Conservation (phyloP, 1,140 invertebrate genomes). For the Papilio polyxenes region DNA sequence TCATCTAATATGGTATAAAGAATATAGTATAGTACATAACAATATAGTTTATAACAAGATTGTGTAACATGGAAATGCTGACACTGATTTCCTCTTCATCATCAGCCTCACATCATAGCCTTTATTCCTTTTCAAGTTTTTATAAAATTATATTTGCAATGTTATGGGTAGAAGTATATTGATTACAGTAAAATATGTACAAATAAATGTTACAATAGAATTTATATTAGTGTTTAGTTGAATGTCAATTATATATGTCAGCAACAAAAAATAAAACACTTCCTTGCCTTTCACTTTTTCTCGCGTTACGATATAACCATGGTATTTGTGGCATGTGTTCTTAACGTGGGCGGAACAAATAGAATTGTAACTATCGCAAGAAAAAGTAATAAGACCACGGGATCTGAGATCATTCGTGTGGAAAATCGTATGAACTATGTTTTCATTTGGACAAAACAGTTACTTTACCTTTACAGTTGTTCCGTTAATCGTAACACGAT, state of each 20-base stretch:
- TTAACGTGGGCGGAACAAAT: constrained; percentile 41
- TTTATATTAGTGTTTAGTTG: neutral
- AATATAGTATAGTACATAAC: too few relatives aligned
- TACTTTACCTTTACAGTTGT: constrained; percentile 30
- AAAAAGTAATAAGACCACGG: constrained; percentile 26
- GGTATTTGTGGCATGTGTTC: constrained; percentile 44
- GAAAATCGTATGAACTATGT: constrained; percentile 41
- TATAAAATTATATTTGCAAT: neutral
- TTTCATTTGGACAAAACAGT: constrained; percentile 31
- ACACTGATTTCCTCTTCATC: too few relatives aligned
- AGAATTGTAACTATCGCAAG: constrained; percentile 25
- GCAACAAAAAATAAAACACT: constrained; percentile 43
- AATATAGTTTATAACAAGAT: too few relatives aligned
- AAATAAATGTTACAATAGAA: constrained; percentile 12
- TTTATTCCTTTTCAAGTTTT: neutral
- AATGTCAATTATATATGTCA: constrained; percentile 25
- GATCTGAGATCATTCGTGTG: constrained; percentile 48
- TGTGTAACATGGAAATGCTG: neutral
- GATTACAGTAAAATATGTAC: constrained; percentile 20
- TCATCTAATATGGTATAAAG: too few relatives aligned
- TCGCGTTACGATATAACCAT: constrained; percentile 30
- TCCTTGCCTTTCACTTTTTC: constrained; percentile 51
- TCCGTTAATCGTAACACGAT: neutral
- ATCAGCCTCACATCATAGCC: neutral
- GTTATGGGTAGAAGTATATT: neutral